Base-by-base conservation (phyloP, 2,797 vertebrate genomes). In the Allochrocebus solatus region DNA sequence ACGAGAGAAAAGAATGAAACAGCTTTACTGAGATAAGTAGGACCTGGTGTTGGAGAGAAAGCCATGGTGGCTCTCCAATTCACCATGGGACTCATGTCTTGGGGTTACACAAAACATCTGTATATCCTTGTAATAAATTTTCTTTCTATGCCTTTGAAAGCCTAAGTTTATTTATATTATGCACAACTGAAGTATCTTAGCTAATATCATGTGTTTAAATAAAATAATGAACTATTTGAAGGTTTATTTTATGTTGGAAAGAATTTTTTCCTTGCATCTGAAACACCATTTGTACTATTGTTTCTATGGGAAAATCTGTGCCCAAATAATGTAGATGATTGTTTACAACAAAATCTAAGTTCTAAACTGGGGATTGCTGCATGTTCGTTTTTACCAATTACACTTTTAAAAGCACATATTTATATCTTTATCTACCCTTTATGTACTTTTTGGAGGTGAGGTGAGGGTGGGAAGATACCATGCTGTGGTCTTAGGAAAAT, bases 221-320 rank as follows among this genome's bases (percentile, higher is more conserved):
- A 80, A 93, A 95, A 80, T 81, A 28, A 57, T 46, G 6, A 90
- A 75, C 21, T 79, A 19, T 79, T 74, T 75, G 5, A 86, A 85
- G 61, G 39, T 36, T 93, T 95, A 19, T 89, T 39, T 91, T 74
- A 43, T 79, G 46, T 39, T 79, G 74, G 93, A 91, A 79, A 86
- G 11, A 92, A 93, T 96, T 76, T 89, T 64, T 67, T 95, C 16
- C 82, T 82, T 93, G 6, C 14, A 88, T 94, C n/a, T 57, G n/a
- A 93, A 84, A 46, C 9, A 74, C 7, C 26, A 81, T n/a, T 75
- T 50, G 16, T 78, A 16, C 26, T n/a, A 28, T 78, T 93, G 19
- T 93, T 89, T 84, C 36, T 89, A 4, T 92, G 26, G 94, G 4
- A 87, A 96, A 88, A 53, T 67, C 1, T 89, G 30, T 93, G 19